phyloP scores from a whole-genome alignment of 2,797 vertebrate species.

The Megaceryle alcyon region DNA sequence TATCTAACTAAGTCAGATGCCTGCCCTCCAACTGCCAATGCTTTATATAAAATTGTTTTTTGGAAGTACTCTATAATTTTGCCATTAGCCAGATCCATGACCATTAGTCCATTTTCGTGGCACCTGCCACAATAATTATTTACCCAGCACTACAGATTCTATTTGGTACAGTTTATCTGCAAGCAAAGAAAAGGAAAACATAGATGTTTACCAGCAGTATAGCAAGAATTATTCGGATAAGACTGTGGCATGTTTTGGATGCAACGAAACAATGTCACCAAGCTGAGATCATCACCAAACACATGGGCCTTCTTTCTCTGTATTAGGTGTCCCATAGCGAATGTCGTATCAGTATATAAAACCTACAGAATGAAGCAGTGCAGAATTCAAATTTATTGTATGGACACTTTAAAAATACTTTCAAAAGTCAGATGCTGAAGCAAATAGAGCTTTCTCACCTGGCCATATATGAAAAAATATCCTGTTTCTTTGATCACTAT shows the following conservation, averaged over 20 bases:
- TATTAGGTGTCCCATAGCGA: conserved; percentile 94
- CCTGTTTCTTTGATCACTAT: conserved; percentile 91
- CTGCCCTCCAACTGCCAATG: not conserved
- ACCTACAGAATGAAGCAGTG: conserved; percentile 81
- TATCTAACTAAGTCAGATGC: not conserved
- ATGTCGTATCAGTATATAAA: conserved; percentile 87
- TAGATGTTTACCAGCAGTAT: conserved; percentile 88
- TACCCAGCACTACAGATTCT: not conserved
- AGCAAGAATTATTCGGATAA: conserved; percentile 93
- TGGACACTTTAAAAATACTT: not conserved
- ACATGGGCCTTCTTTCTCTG: conserved; percentile 90
- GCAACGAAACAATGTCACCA: conserved; percentile 91
- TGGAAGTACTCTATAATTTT: not conserved
- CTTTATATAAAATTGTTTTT: not conserved
- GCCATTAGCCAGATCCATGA: not conserved
- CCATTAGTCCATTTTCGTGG: not conserved
- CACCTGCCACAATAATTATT: not conserved
- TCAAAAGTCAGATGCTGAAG: not conserved
- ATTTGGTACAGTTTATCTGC: not conserved
- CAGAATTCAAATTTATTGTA: not conserved
- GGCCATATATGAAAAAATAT: conserved; percentile 95
- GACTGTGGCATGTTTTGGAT: conserved; percentile 91
- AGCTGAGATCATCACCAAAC: conserved; percentile 89
- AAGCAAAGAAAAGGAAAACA: not conserved
- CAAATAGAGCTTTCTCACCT: conserved; percentile 78